Conservation (phyloP, 1,140 invertebrate species). For the Papilio glaucus region DNA sequence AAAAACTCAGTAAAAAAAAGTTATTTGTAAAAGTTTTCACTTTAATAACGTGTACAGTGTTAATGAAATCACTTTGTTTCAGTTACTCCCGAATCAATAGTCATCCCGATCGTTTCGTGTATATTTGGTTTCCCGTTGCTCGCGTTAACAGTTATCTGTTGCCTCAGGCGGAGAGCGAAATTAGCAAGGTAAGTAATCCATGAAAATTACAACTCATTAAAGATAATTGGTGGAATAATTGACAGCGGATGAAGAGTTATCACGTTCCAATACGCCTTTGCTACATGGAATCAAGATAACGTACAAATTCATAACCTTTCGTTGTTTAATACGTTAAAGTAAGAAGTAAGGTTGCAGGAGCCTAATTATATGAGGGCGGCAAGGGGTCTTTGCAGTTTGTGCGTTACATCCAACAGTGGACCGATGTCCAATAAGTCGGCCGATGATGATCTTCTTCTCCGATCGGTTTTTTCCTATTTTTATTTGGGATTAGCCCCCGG, state of each 20-base stretch:
- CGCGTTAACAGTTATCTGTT: constrained; percentile 93
- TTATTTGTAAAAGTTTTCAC: neutral
- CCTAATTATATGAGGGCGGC: too few species aligned
- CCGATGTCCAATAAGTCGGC: too few species aligned
- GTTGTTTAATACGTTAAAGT: too few species aligned
- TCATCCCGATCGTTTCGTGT: constrained; percentile 94
- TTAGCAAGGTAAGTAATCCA: constrained; percentile 84
- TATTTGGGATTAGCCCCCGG: too few species aligned
- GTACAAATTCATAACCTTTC: too few species aligned
- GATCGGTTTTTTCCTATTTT: too few species aligned
- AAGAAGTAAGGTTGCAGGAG: too few species aligned
- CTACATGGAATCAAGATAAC: too few species aligned
- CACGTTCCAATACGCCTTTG: too few species aligned
- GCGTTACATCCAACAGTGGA: too few species aligned
- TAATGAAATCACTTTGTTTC: constrained; percentile 76
- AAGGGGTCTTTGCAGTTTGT: too few species aligned
- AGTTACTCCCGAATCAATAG: constrained; percentile 94
- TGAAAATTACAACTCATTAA: constrained; percentile 26
- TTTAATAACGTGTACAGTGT: neutral
- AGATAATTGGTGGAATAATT: neutral
- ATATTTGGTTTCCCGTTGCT: constrained; percentile 94
- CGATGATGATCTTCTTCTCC: too few species aligned
- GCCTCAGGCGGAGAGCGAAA: constrained; percentile 91
- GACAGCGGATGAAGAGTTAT: neutral
- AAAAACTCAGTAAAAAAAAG: neutral